Conservation (phyloP, 2,797 vertebrate species). For the Carapus acus region DNA sequence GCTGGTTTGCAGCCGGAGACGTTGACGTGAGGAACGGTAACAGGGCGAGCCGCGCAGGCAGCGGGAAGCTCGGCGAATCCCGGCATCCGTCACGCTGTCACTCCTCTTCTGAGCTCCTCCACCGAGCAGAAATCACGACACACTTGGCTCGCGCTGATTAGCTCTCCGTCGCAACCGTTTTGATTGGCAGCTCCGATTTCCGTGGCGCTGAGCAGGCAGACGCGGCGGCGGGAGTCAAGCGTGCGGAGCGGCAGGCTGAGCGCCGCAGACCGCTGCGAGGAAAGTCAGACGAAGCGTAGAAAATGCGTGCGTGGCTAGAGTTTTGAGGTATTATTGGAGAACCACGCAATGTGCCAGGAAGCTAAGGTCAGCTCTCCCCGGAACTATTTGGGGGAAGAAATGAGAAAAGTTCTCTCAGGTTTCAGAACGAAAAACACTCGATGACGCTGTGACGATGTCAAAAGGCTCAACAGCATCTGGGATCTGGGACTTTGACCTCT, state of each 20-base stretch:
- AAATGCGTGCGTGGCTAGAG: conserved; percentile 21
- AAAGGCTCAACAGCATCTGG: too few relatives aligned
- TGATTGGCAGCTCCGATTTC: conserved; percentile 68
- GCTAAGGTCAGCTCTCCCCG: not conserved
- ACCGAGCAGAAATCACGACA: conserved; percentile 48
- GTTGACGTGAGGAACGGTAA: conserved; percentile 57
- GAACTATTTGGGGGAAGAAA: not conserved
- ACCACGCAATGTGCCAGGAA: conserved; percentile 6
- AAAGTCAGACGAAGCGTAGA: conserved; percentile 21
- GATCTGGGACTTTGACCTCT: too few relatives aligned
- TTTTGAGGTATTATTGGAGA: conserved; percentile 27
- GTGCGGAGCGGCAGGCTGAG: conserved; percentile 49
- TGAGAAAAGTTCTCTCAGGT: too few relatives aligned
- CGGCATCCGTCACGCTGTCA: conserved; percentile 29
- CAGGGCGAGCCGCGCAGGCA: conserved; percentile 44
- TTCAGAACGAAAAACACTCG: too few relatives aligned
- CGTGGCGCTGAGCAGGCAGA: conserved; percentile 55
- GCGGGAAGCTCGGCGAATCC: conserved; percentile 47
- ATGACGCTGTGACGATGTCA: too few relatives aligned
- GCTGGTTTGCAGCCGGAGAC: conserved; percentile 17
- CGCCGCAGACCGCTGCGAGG: conserved; percentile 29
- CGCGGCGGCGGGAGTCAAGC: conserved; percentile 49
- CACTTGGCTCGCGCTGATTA: conserved; percentile 63
- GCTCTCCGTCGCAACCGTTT: conserved; percentile 50
- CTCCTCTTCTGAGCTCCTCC: conserved; percentile 3